Base-by-base conservation (phyloP, 2,113 vertebrate species). In the Mungos mungo region DNA sequence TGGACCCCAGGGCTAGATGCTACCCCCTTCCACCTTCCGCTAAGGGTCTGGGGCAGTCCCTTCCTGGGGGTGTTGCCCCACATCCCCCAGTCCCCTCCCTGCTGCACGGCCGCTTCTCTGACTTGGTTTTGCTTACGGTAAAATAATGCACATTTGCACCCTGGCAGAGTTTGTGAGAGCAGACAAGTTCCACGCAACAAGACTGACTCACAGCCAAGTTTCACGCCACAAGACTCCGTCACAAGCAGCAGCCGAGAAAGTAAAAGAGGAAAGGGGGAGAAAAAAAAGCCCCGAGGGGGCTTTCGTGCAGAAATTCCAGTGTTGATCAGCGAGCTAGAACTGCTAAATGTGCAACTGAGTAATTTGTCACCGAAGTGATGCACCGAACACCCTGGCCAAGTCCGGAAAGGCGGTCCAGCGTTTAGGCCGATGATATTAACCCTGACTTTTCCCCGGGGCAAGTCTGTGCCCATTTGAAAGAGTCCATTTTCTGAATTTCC, bases 121-220 rank as follows among this genome's bases (percentile, higher is more conserved):
- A 27, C 63, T 65, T 29, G 63, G 63, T 65, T 65, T 65, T 31
- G 63, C 63, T 5, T 9, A 2, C 57, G 15, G 31, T 31, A 9
- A 88, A 72, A 88, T 8, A 16, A 50, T 2, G n/a, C 10, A 6
- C 7, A 71, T 21, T 31, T 21, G 19, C 8, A 52, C 5, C 6
- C n/a, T 10, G 7, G 4, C n/a, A 5, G 2, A 0, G 5, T 69
- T 41, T 3, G 1, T 4, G 13, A 57, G 33, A 6, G 6, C 15
- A 31, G 18, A n/a, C 5, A 54, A 13, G 33, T 29, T 60, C 4
- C 10, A 47, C 15, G 9, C 31, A 27, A 6, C 18, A 11, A 23
- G n/a, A 82, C 65, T 9, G 8, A 84, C 7, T n/a, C n/a, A n/a
- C 15, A 31, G 18, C 25, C 5, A 54, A 13, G 33, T 29, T 60